Percentiles rank a stretch among this genome's conserved stretches.
Evolutionary conservation across 2,113 vertebrate genomes (phyloP).

Genomic region (Passer domesticus): DNA sequence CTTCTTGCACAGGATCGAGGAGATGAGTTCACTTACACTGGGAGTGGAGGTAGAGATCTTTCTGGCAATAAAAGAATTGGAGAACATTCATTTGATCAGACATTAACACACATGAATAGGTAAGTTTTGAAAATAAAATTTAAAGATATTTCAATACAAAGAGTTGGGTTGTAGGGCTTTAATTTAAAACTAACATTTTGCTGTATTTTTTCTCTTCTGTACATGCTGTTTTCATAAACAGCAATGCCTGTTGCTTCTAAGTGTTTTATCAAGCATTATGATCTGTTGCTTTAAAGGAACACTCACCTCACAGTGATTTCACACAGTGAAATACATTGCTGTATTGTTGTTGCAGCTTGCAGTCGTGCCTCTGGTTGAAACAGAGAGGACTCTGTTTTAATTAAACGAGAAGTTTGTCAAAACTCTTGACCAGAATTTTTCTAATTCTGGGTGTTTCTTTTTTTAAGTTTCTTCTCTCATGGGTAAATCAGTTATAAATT

Average conservation of each 20-base stretch:
- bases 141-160: neutral
- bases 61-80: constrained; percentile 98
- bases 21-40: constrained; percentile 98
- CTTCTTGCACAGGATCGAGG: constrained; percentile 87
- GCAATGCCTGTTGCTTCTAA: neutral
- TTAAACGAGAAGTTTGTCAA: neutral
- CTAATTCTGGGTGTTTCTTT: neutral
- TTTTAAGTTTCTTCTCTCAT: neutral
- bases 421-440: neutral
- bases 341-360: neutral
- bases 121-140: constrained; percentile 63
- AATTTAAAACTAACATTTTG: neutral
- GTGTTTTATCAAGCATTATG: neutral
- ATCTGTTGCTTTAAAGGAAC: neutral
- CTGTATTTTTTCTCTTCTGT: neutral
- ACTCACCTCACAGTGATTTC: neutral
- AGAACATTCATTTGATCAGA: constrained; percentile 97
- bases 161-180: neutral
- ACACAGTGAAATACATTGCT: neutral
- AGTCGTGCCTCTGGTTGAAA: neutral
- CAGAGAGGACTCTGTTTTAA: neutral
- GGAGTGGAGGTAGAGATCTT: constrained; percentile 96
- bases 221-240: neutral
- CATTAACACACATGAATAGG: constrained; percentile 99
- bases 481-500: neutral